These are phyloP conservation scores for Trypoxylon attenuatum DNA, from an alignment of 2,888 invertebrate species.

Conservation along the genomic window DNA sequence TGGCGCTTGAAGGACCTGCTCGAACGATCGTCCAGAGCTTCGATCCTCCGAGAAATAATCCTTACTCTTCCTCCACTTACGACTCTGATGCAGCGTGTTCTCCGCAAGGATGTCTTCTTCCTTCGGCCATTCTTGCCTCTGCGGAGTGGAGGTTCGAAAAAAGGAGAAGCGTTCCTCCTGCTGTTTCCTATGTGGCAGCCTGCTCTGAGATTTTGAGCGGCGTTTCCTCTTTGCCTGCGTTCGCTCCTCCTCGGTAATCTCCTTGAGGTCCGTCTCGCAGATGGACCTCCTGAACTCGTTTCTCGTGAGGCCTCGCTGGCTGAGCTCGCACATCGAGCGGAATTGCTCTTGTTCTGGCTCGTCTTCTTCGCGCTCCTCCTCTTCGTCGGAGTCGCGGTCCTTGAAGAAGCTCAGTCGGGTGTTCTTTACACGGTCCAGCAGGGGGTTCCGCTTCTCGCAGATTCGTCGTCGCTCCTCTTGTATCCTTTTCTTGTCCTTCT, in stretches of 20 bases:
- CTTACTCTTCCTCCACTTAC: slow-evolving; percentile 54
- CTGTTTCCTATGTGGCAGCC: slow-evolving; percentile 54
- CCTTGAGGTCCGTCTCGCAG: slow-evolving; percentile 65
- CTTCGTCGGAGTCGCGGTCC: slow-evolving; percentile 59
- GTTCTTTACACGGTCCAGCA: slow-evolving; percentile 83
- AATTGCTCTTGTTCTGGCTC: slow-evolving; percentile 53
- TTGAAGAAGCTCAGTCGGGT: slow-evolving; percentile 82
- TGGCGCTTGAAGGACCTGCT: slow-evolving; percentile 11
- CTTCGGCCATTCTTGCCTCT: slow-evolving; percentile 36
- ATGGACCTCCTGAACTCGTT: slow-evolving; percentile 65
- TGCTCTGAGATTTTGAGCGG: slow-evolving; percentile 68
- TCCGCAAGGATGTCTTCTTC: slow-evolving; percentile 41
- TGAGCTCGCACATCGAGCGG: slow-evolving; percentile 64
- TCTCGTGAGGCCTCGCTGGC: slow-evolving; percentile 53
- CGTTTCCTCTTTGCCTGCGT: slow-evolving; percentile 62
- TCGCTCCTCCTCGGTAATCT: slow-evolving; percentile 62
- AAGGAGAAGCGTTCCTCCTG: slow-evolving; percentile 60
- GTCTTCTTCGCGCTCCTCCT: slow-evolving; percentile 50
- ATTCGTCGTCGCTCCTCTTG: slow-evolving; percentile 73
- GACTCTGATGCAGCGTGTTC: slow-evolving; percentile 40
- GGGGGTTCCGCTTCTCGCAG: slow-evolving; percentile 82
- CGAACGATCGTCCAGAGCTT: slow-evolving; percentile 9
- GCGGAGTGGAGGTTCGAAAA: slow-evolving; percentile 51
- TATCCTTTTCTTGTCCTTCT: slow-evolving; percentile 77
- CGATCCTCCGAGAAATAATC: slow-evolving; percentile 30